Evolutionary conservation across 2,113 vertebrate species (phyloP), one percentile per base, ranked within the genome.

Genomic region (Pterocles burchelli): DNA sequence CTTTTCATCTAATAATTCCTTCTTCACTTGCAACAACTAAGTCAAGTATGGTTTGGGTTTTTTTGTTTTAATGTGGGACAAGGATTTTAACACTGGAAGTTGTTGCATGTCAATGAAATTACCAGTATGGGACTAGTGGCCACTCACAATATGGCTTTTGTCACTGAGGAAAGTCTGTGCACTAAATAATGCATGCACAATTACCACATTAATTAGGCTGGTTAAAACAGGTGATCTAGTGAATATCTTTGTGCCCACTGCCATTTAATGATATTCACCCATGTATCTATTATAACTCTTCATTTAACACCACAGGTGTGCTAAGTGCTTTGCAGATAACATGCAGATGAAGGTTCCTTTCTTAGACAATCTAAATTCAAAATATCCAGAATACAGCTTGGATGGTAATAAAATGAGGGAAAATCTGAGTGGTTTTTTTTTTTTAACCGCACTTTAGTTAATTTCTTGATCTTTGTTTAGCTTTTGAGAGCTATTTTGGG

Each of bases 281-380:
- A 41, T 63, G 21, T 88, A 29, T 84, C 82, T 88, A 59, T 93
- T 91, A 22, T 90, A 77, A 83, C 61, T 80, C 67, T 85, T 86
- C 63, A 90, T 83, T 88, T 74, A 90, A 74, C 95, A 95, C 78
- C 75, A 63, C 92, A 95, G 90, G 92, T 96, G 95, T 96, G 91
- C 91, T 72, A 65, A 76, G 36, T 76, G 36, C 82, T 93, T 88
- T 85, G 67, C 93, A 93, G 85, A 77, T 77, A 93, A 67, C 68
- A 5, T 14, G 54, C 76, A 94, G 78, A 70, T 61, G 78, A 93
- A 85, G 33, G 67, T 73, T 83, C 33, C 67, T 91, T 90, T 83
- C 59, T 70, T 36, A 85, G 19, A 83, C 38, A 88, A 57, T 77
- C 77, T 49, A 57, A 85, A 83, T 94, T 85, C 49, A 84, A 66